Base-by-base conservation (phyloP, 2,113 vertebrate genomes). In the Macrotus californicus region DNA sequence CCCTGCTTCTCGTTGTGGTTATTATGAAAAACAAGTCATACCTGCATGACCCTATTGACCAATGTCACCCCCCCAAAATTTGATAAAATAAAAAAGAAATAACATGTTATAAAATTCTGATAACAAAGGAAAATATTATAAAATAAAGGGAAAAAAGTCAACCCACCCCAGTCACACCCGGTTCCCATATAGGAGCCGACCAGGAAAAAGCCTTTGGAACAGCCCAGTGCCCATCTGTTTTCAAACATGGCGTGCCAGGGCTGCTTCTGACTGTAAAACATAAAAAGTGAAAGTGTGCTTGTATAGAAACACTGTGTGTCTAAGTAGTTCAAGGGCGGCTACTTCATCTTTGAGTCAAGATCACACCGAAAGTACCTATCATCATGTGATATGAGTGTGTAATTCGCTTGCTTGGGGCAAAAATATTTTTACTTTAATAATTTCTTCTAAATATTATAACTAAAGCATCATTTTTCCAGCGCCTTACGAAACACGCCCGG, bases 401-500 rank as follows among this genome's bases (percentile, higher is more conserved):
- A n/a, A 82, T 79, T 87, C 34, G 77, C 43, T 77, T 75, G 24
- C 6, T 56, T 79, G 24, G 48, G 77, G 48, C 48, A 50, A 31
- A 87, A 89, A 19, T 83, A 76, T 29, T 96, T 98, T 98, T 96
- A 97, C 94, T 97, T 77, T 82, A 85, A 80, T 26, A 67, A 2
- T 19, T 70, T 90, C 81, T 84, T 50, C 36, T 85, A 93, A 70
- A 82, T 85, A n/a, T 48, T 39, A 90, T 39, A 79, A 46, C 54
- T 79, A 94, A 85, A 66, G 52, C 61, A 93, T 43, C 19, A n/a
- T 0, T 61, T 91, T 94, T 97, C 93, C 99, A 22, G 98, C 97
- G 9, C 98, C 96, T 92, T 98, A 98, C 70, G 99, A 97, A 95
- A 99, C 97, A 87, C 97, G 98, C 89, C 97, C 93, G 48, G 98